phyloP scores from a whole-genome alignment of 1,140 invertebrate species.

The Drosophila arizonae region DNA sequence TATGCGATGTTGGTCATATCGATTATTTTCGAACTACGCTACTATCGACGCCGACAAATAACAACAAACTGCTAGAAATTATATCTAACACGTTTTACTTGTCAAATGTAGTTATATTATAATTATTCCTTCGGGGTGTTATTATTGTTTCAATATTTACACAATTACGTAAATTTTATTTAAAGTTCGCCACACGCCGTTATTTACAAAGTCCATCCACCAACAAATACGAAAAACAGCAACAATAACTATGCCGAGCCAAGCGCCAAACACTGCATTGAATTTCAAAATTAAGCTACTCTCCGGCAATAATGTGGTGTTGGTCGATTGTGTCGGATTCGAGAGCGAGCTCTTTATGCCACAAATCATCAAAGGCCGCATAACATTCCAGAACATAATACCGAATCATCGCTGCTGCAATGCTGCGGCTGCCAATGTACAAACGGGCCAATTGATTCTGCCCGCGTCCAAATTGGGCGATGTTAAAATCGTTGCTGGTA shows the following conservation, averaged over 20 bases:
- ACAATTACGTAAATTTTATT: slow-evolving; percentile 3
- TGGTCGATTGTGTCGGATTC: slow-evolving; percentile 58
- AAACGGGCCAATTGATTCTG: slow-evolving; percentile 9
- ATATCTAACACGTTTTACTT: background rate
- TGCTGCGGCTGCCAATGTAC: slow-evolving; percentile 32
- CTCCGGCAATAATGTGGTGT: slow-evolving; percentile 67
- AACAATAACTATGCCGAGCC: slow-evolving; percentile 39
- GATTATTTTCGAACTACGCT: background rate
- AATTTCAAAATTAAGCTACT: slow-evolving; percentile 60
- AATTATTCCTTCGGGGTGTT: background rate
- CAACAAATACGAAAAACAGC: background rate
- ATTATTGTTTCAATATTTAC: slow-evolving; percentile 18
- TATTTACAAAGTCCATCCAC: background rate
- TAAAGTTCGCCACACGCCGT: background rate
- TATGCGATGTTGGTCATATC: background rate
- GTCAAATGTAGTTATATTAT: slow-evolving; percentile 11
- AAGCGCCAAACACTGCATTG: background rate
- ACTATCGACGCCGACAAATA: background rate
- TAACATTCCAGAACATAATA: slow-evolving; percentile 69
- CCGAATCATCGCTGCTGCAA: slow-evolving; percentile 61
- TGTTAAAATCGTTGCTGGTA: background rate
- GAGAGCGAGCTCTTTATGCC: slow-evolving; percentile 73
- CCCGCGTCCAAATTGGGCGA: slow-evolving; percentile 12
- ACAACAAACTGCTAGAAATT: slow-evolving; percentile 11
- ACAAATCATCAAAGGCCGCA: slow-evolving; percentile 61